These are phyloP conservation scores for Coboldia fuscipes DNA, from an alignment of 1,140 invertebrate genomes.

Conservation along the genomic window DNA sequence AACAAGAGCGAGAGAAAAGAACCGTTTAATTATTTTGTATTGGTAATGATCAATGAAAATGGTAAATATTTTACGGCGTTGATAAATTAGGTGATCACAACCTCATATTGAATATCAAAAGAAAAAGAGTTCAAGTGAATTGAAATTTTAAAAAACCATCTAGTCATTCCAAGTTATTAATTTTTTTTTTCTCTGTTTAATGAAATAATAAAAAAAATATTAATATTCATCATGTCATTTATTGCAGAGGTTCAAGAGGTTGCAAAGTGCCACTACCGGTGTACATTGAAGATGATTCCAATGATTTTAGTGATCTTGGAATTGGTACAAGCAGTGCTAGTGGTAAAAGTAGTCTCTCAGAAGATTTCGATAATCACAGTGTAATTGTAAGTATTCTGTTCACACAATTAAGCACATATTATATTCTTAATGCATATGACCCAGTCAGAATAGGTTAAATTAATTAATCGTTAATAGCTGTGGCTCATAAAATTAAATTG, in stretches of 20 bases:
- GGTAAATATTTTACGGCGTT: no score
- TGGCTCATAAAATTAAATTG: background rate
- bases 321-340: conserved; percentile 55
- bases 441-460: background rate
- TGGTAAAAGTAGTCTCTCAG: conserved; percentile 45
- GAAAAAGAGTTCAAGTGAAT: no score
- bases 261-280: conserved; percentile 32
- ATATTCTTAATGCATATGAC: background rate
- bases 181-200: background rate
- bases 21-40: no score
- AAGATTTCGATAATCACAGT: conserved; percentile 46
- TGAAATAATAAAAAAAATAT: background rate
- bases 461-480: background rate
- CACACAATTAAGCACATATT: background rate
- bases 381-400: conserved; percentile 31
- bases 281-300: conserved; percentile 54
- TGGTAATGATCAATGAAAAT: no score
- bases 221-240: conserved; percentile 6
- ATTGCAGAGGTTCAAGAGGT: conserved; percentile 29
- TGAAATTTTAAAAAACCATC: background rate
- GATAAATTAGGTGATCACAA: no score
- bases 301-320: conserved; percentile 62
- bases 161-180: background rate
- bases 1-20: no score
- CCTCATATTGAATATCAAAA: no score